Percentiles rank a stretch among this genome's conserved stretches.
These are phyloP conservation scores for Meiosimyza platycephala DNA, from an alignment of 2,888 invertebrate species.

Conservation along the genomic window DNA sequence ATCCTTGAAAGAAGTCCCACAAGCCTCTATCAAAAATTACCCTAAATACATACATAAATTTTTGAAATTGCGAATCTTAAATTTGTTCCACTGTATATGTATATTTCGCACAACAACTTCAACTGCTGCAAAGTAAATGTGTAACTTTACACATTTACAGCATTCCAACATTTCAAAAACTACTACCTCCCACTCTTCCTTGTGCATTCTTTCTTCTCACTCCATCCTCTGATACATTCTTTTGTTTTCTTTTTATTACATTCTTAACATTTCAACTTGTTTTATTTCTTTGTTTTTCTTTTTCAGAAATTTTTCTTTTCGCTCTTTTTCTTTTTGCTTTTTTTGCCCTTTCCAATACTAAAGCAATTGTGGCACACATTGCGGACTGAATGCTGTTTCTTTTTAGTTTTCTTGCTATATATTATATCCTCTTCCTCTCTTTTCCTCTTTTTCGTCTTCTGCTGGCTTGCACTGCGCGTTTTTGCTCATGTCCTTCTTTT, in stretches of 20 bases:
- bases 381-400: slow-evolving; percentile 1
- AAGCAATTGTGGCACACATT: slow-evolving; percentile 8
- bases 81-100: slow-evolving; percentile 10
- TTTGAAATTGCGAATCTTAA: too few relatives aligned
- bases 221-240: neutral
- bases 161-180: neutral
- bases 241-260: slow-evolving; percentile 3
- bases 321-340: neutral
- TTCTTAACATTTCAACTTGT: too few relatives aligned
- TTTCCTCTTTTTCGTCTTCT: too few relatives aligned
- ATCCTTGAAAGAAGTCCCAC: too few relatives aligned
- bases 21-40: too few relatives aligned
- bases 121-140: slow-evolving; percentile 7
- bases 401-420: neutral
- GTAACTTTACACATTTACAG: slow-evolving; percentile 6
- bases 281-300: slow-evolving; percentile 13
- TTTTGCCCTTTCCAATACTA: neutral
- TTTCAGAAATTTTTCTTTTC: neutral
- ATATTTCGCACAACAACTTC: neutral
- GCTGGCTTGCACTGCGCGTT: too few relatives aligned
- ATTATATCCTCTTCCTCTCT: too few relatives aligned
- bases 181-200: neutral
- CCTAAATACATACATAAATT: too few relatives aligned
- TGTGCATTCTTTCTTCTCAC: neutral
- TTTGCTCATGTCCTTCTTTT: neutral